Percentiles rank a stretch among this genome's conserved stretches.
phyloP scores from a whole-genome alignment of 2,797 vertebrate genomes.

The Australoheros facetus region DNA sequence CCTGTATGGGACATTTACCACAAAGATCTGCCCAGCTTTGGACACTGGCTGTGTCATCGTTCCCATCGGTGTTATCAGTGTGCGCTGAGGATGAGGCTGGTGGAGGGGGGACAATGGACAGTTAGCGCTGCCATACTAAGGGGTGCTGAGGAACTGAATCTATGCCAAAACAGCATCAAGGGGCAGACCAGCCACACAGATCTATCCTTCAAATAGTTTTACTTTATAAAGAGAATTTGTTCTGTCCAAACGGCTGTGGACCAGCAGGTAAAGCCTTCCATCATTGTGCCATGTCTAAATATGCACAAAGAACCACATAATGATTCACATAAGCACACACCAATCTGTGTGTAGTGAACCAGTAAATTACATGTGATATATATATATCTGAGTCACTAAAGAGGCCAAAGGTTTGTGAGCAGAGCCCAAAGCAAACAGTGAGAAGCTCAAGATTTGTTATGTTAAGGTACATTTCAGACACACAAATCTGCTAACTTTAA shows the following conservation, averaged over 20 bases:
- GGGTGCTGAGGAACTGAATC: not conserved
- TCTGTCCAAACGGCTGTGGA: not conserved
- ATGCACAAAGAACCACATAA: conserved; percentile 1
- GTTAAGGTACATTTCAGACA: no score
- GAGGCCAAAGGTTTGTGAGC: no score
- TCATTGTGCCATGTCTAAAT: not conserved
- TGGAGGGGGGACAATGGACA: not conserved
- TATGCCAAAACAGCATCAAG: conserved; percentile 1
- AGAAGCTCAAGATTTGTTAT: no score
- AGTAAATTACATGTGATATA: conserved; percentile 1
- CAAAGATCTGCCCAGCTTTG: conserved; percentile 62
- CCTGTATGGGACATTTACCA: conserved; percentile 62
- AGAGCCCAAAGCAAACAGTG: no score
- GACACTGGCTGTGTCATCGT: conserved; percentile 59
- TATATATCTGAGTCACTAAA: conserved; percentile 15
- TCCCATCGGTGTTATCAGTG: conserved; percentile 52
- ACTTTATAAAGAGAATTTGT: not conserved
- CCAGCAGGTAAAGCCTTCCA: not conserved
- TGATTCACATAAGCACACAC: conserved; percentile 3
- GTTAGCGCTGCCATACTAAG: conserved; percentile 21
- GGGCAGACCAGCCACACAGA: conserved; percentile 12
- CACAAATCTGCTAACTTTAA: not conserved
- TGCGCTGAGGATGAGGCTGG: conserved; percentile 51
- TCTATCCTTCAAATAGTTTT: not conserved
- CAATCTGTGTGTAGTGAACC: no score